Conservation (phyloP, 2,797 vertebrate species). For the Neosilurus mollespiculum region DNA sequence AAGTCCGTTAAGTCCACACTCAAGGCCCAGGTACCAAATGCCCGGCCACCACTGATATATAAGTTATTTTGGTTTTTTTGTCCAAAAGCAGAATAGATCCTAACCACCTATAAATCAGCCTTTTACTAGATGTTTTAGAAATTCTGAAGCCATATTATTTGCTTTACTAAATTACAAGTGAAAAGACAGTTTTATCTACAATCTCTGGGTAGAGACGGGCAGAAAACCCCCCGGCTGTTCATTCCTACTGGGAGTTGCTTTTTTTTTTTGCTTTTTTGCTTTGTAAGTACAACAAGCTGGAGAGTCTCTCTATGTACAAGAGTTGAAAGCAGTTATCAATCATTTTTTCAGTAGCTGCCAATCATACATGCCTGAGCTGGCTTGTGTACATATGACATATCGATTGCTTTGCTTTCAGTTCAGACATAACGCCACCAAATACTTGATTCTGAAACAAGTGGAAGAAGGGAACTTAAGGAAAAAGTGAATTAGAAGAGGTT, state of each 20-base stretch:
- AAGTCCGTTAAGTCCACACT: too few relatives aligned
- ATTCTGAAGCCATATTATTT: conserved; percentile 22
- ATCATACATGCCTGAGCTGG: conserved; percentile 32
- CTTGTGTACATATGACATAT: conserved; percentile 38
- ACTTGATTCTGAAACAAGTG: conserved; percentile 33
- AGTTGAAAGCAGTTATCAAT: conserved; percentile 39
- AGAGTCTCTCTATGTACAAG: conserved; percentile 22
- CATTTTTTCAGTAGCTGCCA: conserved; percentile 46
- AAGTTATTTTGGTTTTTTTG: background rate
- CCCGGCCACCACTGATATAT: too few relatives aligned
- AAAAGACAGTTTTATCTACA: conserved; percentile 46
- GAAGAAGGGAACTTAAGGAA: background rate
- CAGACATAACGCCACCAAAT: conserved; percentile 42
- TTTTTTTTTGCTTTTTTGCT: conserved; percentile 35
- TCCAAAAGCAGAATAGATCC: conserved; percentile 6
- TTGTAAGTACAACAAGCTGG: conserved; percentile 43
- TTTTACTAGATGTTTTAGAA: conserved; percentile 25
- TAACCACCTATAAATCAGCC: conserved; percentile 25
- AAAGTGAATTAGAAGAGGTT: background rate
- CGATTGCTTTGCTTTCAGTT: conserved; percentile 47
- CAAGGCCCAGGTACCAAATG: too few relatives aligned
- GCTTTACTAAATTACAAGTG: conserved; percentile 35
- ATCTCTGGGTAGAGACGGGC: conserved; percentile 25
- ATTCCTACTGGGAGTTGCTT: conserved; percentile 29
- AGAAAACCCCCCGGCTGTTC: conserved; percentile 25